Evolutionary conservation across 2,888 invertebrate genomes (phyloP).

Genomic region (Dicyrtoma fusca): DNA sequence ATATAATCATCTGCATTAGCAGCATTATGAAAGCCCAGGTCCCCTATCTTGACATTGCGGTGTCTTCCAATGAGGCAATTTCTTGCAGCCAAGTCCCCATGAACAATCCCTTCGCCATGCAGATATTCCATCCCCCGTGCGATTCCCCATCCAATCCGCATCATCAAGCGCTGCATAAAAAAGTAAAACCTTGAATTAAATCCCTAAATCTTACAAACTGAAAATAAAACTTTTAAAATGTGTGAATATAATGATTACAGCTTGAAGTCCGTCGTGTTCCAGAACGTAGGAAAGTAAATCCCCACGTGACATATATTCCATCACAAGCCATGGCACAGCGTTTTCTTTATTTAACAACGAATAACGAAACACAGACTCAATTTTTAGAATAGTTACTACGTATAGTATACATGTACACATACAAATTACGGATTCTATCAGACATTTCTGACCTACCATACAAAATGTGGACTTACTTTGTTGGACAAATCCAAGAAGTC

Average conservation of each 20-base stretch:
- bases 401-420: no score
- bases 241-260: no score
- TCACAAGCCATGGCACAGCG: neutral
- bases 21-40: constrained; percentile 21
- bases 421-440: neutral
- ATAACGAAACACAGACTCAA: no score
- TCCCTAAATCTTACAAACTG: no score
- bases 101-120: neutral
- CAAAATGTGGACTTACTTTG: neutral
- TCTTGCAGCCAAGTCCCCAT: constrained; percentile 24
- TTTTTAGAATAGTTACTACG: no score
- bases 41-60: constrained; percentile 15
- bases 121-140: constrained; percentile 25
- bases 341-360: neutral
- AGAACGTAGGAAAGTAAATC: neutral
- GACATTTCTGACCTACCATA: no score
- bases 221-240: no score
- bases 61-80: neutral
- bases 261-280: neutral
- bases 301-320: neutral
- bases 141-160: constrained; percentile 11
- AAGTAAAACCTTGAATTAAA: neutral
- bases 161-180: no score
- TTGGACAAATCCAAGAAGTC: constrained; percentile 19
- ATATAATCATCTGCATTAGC: no score